Percentiles rank a stretch among this genome's conserved stretches.
Evolutionary conservation across 2,113 vertebrate genomes (phyloP).

Genomic region (Hemiscyllium ocellatum): DNA sequence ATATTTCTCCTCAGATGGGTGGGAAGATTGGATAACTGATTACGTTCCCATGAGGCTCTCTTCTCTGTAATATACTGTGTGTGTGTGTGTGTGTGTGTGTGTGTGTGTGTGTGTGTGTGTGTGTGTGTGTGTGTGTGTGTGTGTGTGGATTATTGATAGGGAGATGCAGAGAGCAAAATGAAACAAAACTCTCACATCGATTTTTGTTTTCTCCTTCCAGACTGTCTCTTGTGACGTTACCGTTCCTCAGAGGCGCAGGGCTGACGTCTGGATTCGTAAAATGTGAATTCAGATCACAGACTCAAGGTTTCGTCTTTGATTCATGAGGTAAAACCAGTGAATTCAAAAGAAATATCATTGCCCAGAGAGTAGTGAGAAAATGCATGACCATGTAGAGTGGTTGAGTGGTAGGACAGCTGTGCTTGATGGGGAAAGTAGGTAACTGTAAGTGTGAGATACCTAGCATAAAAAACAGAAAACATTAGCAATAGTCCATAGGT

Average conservation of each 20-base stretch:
- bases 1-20: background rate
- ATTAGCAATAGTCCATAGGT: too few relatives aligned
- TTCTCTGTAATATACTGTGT: background rate
- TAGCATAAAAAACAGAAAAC: too few relatives aligned
- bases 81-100: background rate
- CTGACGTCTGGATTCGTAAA: background rate
- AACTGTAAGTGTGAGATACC: too few relatives aligned
- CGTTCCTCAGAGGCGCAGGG: background rate
- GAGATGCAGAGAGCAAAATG: background rate
- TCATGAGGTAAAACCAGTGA: background rate
- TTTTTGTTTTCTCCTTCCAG: background rate
- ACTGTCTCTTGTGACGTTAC: background rate
- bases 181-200: background rate
- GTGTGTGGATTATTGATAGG: background rate
- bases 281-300: background rate
- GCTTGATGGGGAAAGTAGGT: background rate
- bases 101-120: background rate
- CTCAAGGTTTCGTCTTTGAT: background rate
- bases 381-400: too few relatives aligned
- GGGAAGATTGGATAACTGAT: background rate
- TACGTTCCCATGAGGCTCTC: background rate
- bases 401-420: background rate
- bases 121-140: accelerated
- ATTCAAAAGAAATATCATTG: background rate
- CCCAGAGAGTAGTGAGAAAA: background rate